Evolutionary conservation across 2,888 invertebrate species (phyloP).

Genomic region (Drosophila antonietae): DNA sequence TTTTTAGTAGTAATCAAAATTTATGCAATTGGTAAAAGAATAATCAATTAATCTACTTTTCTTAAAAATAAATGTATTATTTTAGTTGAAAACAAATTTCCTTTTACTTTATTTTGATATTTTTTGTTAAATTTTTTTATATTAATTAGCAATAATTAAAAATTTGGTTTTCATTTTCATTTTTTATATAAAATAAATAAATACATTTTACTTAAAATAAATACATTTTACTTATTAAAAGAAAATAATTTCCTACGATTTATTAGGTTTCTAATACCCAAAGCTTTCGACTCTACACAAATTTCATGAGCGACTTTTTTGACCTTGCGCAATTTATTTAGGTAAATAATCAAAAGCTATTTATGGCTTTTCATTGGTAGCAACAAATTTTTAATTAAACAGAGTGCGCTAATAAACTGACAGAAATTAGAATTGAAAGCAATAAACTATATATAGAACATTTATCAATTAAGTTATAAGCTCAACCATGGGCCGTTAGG

Average conservation of each 20-base stretch:
- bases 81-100: no score
- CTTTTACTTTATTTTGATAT: no score
- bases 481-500: not conserved
- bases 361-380: constrained; percentile 31
- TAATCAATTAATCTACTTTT: no score
- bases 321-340: constrained; percentile 60
- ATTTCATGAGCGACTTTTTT: constrained; percentile 35
- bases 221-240: no score
- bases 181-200: no score
- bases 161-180: no score
- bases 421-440: not conserved
- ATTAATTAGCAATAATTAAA: no score
- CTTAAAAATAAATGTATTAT: no score
- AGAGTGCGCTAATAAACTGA: constrained; percentile 28
- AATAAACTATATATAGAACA: not conserved
- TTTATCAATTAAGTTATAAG: constrained; percentile 7
- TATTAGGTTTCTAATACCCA: not conserved
- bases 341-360: constrained; percentile 59
- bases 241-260: not conserved
- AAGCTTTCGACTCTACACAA: not conserved
- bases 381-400: constrained; percentile 52
- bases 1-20: no score
- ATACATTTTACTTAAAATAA: no score
- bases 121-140: no score
- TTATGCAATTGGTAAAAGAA: no score